Evolutionary conservation across 37 sponge, comb jelly and placozoan species (phyloP).

Genomic region (Theonella swinhoei): DNA sequence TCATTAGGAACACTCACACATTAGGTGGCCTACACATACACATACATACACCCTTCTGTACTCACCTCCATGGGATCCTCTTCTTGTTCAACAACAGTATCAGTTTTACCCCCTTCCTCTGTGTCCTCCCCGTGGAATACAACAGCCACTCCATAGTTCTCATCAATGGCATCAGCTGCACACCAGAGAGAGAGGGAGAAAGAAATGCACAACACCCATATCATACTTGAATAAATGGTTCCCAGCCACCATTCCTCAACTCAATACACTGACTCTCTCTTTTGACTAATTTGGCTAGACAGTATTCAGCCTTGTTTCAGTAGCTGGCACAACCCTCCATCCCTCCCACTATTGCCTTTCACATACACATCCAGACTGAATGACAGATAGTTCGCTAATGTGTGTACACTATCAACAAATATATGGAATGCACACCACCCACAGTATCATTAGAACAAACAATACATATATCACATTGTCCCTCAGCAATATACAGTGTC

Average conservation of each 20-base stretch:
- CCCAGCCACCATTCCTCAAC: background rate
- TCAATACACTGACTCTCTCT: background rate
- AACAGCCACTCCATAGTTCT: conserved; percentile 94
- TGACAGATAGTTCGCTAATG: no score
- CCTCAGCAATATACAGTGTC: background rate
- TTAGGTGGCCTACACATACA: no score
- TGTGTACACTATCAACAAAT: no score
- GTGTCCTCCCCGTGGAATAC: conserved; percentile 92
- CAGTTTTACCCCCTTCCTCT: conserved; percentile 32
- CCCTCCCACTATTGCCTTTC: no score
- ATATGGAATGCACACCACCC: no score
- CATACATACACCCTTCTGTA: no score
- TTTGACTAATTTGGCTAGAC: no score
- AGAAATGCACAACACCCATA: background rate
- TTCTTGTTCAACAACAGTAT: background rate
- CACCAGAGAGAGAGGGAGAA: conserved; percentile 1
- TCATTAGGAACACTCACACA: no score
- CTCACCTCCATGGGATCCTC: background rate
- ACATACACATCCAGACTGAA: conserved; percentile 1
- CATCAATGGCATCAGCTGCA: conserved; percentile 86
- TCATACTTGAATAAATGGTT: background rate
- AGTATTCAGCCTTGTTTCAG: no score
- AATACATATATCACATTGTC: background rate
- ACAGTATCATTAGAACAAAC: no score
- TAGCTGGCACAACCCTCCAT: no score